Evolutionary conservation across 2,113 vertebrate genomes (phyloP).

Genomic region (Copsychus sechellarum): DNA sequence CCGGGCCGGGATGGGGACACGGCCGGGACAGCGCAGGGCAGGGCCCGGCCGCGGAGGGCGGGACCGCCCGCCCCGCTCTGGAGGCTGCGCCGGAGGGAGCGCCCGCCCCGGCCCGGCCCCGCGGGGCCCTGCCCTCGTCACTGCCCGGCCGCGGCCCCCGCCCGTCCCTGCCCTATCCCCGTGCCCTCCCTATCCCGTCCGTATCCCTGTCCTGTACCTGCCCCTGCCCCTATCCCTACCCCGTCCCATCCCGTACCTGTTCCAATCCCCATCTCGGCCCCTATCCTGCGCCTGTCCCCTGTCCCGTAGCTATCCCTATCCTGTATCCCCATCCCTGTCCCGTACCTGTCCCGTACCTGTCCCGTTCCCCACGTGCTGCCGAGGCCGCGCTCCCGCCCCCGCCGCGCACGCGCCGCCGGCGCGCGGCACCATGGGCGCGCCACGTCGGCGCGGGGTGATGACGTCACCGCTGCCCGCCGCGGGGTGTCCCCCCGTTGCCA

Average conservation of each 20-base stretch:
- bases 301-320: neutral
- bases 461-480: accelerated
- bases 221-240: too few relatives aligned
- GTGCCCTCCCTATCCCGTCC: neutral
- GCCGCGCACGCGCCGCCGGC: neutral
- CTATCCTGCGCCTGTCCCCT: too few relatives aligned
- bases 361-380: neutral
- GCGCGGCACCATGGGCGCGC: neutral
- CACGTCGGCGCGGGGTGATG: accelerated
- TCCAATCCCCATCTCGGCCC: too few relatives aligned
- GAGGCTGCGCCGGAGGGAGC: neutral
- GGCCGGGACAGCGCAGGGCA: neutral
- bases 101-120: neutral
- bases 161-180: neutral
- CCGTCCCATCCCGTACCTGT: neutral
- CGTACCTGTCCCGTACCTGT: neutral
- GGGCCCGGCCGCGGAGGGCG: neutral
- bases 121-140: neutral
- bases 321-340: neutral
- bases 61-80: neutral
- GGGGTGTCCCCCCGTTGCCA: neutral
- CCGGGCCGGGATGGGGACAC: neutral
- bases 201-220: too few relatives aligned
- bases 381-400: neutral
- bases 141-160: too few relatives aligned